Conservation (phyloP, 2,797 vertebrate species). For the Pangasius larnaudii region DNA sequence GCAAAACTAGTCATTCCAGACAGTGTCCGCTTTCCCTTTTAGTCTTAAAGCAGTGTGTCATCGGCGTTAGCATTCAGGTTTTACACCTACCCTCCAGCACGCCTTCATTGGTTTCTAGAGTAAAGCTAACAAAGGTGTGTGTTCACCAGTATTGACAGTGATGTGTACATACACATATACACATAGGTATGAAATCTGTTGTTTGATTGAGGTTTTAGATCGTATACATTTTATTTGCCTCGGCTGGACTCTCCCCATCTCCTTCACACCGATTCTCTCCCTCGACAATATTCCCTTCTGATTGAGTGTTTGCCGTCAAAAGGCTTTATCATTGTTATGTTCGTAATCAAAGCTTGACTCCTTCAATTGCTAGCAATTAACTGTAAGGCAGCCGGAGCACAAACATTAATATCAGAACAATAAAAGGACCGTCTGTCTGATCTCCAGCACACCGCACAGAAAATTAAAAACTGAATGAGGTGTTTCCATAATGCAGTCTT, state of each 20-base stretch:
- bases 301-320: conserved; percentile 79
- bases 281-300: conserved; percentile 81
- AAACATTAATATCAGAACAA: conserved; percentile 84
- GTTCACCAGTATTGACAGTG: conserved; percentile 21
- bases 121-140: conserved; percentile 41
- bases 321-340: conserved; percentile 74
- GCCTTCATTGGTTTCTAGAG: conserved; percentile 11
- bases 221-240: conserved; percentile 9
- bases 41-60: background rate
- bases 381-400: conserved; percentile 68
- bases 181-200: conserved; percentile 28
- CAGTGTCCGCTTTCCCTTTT: background rate
- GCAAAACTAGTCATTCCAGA: background rate
- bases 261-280: background rate
- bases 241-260: conserved; percentile 7
- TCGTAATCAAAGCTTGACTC: conserved; percentile 81
- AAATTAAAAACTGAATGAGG: conserved; percentile 78
- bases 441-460: conserved; percentile 62
- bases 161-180: conserved; percentile 21
- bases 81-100: conserved; percentile 9
- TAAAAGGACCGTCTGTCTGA: conserved; percentile 71
- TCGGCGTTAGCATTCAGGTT: conserved; percentile 21
- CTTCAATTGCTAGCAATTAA: conserved; percentile 74
- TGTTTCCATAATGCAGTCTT: conserved; percentile 77
- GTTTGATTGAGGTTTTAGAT: conserved; percentile 21